Evolutionary conservation across 2,888 invertebrate genomes (phyloP).

Genomic region (Gerosis bhagava): DNA sequence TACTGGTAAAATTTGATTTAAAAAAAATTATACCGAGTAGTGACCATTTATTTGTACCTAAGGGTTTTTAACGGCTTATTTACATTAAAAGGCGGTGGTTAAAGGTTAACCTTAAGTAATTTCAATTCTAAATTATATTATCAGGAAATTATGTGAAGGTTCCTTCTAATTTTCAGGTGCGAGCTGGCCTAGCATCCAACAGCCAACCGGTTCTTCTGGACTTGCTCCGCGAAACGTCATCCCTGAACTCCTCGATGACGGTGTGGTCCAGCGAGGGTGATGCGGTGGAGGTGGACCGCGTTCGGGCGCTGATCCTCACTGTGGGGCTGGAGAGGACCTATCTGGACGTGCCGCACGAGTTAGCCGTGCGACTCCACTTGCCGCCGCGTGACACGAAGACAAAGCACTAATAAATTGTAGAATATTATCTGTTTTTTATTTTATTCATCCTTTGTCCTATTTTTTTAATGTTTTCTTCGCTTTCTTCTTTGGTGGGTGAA

Average conservation of each 20-base stretch:
- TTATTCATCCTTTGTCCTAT: no score
- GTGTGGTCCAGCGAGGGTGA: conserved; percentile 90
- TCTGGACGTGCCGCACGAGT: conserved; percentile 88
- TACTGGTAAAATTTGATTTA: no score
- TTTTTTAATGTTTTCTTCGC: no score
- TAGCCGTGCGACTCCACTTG: conserved; percentile 76
- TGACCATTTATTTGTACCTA: no score
- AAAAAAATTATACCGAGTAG: no score
- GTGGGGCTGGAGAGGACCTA: conserved; percentile 87
- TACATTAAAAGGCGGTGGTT: no score
- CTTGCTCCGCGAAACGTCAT: conserved; percentile 78
- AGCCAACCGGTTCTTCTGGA: conserved; percentile 83
- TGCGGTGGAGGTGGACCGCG: conserved; percentile 83
- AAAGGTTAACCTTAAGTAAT: no score
- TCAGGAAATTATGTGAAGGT: no score
- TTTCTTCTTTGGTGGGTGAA: no score
- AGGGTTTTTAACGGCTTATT: no score
- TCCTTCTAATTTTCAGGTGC: no score
- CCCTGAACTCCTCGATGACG: conserved; percentile 86
- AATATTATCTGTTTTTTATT: conserved; percentile 20
- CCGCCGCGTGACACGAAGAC: conserved; percentile 52
- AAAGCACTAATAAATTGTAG: conserved; percentile 47
- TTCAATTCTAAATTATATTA: no score
- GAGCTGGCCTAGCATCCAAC: conserved; percentile 82
- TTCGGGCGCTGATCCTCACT: conserved; percentile 85